Evolutionary conservation across 2,888 invertebrate species (phyloP).

Genomic region (Drosophila bunnanda): DNA sequence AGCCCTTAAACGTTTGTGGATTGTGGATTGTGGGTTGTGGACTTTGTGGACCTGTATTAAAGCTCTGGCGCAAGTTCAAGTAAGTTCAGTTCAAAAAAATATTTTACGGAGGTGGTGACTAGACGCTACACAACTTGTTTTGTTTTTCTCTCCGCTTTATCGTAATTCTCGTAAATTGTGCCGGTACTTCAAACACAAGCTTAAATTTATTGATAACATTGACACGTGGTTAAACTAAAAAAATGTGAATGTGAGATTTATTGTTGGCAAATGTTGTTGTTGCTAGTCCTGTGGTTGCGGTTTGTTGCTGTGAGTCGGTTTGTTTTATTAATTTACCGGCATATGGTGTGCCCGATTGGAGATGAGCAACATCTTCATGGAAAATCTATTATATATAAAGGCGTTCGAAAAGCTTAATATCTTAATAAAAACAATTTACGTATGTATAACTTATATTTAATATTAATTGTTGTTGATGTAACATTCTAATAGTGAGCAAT

Average conservation of each 20-base stretch:
- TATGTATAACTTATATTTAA: too few species aligned
- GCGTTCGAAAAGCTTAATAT: too few species aligned
- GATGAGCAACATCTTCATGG: not conserved
- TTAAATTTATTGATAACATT: slow-evolving; percentile 47
- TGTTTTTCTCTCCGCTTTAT: not conserved
- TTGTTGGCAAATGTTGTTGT: slow-evolving; percentile 1
- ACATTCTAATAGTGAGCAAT: slow-evolving; percentile 14
- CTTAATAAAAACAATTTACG: too few species aligned
- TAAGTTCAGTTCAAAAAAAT: not conserved
- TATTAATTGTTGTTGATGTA: not conserved
- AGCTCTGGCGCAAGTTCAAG: not conserved
- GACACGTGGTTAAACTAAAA: slow-evolving; percentile 16
- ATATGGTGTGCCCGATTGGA: slow-evolving; percentile 58
- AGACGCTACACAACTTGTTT: not conserved
- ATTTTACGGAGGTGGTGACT: not conserved
- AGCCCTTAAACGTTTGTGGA: not conserved
- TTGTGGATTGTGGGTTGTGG: not conserved
- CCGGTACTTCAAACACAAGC: slow-evolving; percentile 6
- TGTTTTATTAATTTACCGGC: slow-evolving; percentile 58
- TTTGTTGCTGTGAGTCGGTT: slow-evolving; percentile 12
- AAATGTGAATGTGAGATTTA: slow-evolving; percentile 18
- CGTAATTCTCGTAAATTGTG: slow-evolving; percentile 22
- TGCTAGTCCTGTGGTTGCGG: slow-evolving; percentile 18
- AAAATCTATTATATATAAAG: not conserved
- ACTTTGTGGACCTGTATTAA: not conserved